Conservation (phyloP, 2,113 vertebrate genomes). For the Engraulis encrasicolus region DNA sequence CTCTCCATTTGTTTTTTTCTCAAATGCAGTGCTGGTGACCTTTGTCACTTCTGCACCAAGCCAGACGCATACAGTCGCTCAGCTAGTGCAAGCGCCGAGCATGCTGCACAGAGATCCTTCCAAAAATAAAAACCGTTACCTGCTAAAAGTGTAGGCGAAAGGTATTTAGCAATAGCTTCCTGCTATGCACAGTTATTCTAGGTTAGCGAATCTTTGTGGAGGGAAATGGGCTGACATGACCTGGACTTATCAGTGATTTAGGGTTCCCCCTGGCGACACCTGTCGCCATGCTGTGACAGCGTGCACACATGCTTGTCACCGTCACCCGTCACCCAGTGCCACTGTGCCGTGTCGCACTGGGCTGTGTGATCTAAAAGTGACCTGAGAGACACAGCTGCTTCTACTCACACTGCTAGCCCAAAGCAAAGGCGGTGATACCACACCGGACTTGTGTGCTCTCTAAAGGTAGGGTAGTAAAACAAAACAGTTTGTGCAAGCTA, state of each 20-base stretch:
- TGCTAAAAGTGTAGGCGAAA: background rate
- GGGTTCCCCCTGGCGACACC: background rate
- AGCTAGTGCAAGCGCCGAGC: background rate
- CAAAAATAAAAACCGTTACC: background rate
- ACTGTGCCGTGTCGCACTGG: background rate
- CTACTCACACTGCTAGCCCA: background rate
- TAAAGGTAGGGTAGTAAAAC: no score
- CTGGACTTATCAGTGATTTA: constrained; percentile 13
- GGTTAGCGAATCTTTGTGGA: background rate
- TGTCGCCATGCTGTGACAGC: background rate
- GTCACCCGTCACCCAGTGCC: background rate
- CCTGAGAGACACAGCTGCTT: background rate
- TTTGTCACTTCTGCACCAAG: background rate
- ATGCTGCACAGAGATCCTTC: background rate
- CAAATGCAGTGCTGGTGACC: background rate
- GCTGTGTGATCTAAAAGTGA: background rate
- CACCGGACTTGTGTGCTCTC: background rate
- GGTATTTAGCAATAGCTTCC: constrained; percentile 14
- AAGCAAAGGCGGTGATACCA: background rate
- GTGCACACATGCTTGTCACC: background rate
- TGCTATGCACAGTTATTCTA: constrained; percentile 15
- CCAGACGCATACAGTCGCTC: background rate
- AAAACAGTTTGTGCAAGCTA: no score
- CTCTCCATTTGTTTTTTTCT: background rate
- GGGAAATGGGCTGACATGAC: background rate